phyloP scores from a whole-genome alignment of 2,797 vertebrate species.

The Chelonia mydas region DNA sequence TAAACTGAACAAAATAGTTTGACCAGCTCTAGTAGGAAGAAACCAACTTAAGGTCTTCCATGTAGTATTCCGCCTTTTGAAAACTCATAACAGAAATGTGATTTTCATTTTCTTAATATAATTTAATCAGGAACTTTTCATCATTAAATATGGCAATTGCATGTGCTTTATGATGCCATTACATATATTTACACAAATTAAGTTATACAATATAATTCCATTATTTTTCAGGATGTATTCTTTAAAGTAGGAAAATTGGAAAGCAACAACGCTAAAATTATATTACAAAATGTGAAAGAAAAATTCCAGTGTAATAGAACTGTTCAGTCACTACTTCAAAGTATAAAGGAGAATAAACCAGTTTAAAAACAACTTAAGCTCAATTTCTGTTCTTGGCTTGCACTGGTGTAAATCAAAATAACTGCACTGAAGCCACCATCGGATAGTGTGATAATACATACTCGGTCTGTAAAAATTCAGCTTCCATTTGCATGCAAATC shows the following conservation, averaged over 20 bases:
- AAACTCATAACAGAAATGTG: slow-evolving; percentile 69
- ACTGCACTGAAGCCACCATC: slow-evolving; percentile 24
- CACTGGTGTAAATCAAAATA: slow-evolving; percentile 52
- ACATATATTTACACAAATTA: slow-evolving; percentile 70
- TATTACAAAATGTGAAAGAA: slow-evolving; percentile 65
- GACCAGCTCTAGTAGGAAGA: slow-evolving; percentile 47
- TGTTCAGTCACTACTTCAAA: slow-evolving; percentile 40
- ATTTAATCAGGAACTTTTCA: slow-evolving; percentile 75
- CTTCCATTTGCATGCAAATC: background rate
- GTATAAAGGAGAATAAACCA: slow-evolving; percentile 41
- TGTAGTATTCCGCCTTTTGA: slow-evolving; percentile 60
- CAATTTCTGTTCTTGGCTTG: slow-evolving; percentile 48
- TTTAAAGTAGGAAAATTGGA: slow-evolving; percentile 70
- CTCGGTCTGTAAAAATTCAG: background rate
- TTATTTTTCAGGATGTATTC: slow-evolving; percentile 73
- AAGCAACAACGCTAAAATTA: slow-evolving; percentile 64
- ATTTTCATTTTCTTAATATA: slow-evolving; percentile 75
- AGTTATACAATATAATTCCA: slow-evolving; percentile 67
- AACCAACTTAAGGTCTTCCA: slow-evolving; percentile 54
- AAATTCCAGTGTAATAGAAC: slow-evolving; percentile 67
- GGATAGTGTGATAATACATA: slow-evolving; percentile 1
- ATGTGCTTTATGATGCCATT: slow-evolving; percentile 72
- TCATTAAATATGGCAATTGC: slow-evolving; percentile 73
- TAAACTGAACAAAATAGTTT: slow-evolving; percentile 4
- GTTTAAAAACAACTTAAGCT: slow-evolving; percentile 6